These are phyloP conservation scores for Jordanella pulchra DNA, from an alignment of 2,797 vertebrate species.

Conservation along the genomic window DNA sequence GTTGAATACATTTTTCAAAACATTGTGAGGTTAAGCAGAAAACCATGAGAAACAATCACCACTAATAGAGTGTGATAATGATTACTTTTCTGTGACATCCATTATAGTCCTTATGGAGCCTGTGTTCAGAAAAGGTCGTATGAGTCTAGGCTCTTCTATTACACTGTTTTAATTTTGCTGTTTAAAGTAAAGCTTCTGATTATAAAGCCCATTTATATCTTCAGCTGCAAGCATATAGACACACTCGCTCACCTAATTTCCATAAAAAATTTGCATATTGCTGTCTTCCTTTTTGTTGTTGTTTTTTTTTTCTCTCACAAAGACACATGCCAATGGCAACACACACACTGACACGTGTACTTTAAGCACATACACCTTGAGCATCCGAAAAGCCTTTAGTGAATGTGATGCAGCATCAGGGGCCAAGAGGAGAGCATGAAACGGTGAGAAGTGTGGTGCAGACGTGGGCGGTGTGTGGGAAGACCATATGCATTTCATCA, in stretches of 20 bases:
- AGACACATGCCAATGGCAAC: slow-evolving; percentile 28
- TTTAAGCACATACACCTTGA: slow-evolving; percentile 8
- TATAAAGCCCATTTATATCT: slow-evolving; percentile 59
- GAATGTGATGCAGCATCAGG: slow-evolving; percentile 50
- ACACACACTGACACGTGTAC: slow-evolving; percentile 9
- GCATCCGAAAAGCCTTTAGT: slow-evolving; percentile 41
- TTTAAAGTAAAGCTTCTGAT: slow-evolving; percentile 45
- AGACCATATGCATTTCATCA: slow-evolving; percentile 73
- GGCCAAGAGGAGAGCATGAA: slow-evolving; percentile 61
- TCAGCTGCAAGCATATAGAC: slow-evolving; percentile 53
- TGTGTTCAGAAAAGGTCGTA: neutral
- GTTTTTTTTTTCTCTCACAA: slow-evolving; percentile 33
- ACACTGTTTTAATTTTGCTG: slow-evolving; percentile 32
- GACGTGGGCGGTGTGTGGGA: slow-evolving; percentile 75
- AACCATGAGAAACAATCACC: slow-evolving; percentile 12
- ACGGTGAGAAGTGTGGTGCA: slow-evolving; percentile 70
- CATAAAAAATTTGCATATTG: slow-evolving; percentile 55
- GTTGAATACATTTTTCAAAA: slow-evolving; percentile 1
- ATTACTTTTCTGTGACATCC: slow-evolving; percentile 15
- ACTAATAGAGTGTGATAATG: slow-evolving; percentile 10
- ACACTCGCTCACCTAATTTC: slow-evolving; percentile 42
- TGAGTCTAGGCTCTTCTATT: slow-evolving; percentile 18
- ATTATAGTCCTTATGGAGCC: slow-evolving; percentile 10
- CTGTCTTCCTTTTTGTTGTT: slow-evolving; percentile 21
- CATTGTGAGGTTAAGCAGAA: slow-evolving; percentile 5